Percentiles rank a stretch among this genome's conserved stretches.
Evolutionary conservation across 2,797 vertebrate species (phyloP).

Genomic region (Acrossocheilus fasciatus): DNA sequence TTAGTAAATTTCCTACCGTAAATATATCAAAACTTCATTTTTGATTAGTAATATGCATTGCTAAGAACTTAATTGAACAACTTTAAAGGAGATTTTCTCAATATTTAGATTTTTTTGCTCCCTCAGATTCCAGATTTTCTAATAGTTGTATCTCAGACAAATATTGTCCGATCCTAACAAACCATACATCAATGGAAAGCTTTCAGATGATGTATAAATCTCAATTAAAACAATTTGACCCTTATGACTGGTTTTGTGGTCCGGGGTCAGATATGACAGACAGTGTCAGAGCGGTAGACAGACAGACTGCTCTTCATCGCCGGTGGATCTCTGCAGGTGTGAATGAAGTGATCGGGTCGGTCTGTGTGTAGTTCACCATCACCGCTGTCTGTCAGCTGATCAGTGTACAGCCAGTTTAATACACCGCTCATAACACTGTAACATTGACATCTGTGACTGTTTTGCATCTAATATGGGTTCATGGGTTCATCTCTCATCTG

Average conservation of each 20-base stretch:
- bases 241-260: too few relatives aligned
- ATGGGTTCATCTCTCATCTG: background rate
- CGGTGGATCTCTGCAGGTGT: background rate
- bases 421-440: background rate
- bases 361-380: background rate
- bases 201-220: too few relatives aligned
- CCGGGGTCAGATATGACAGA: background rate
- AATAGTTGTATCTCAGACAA: too few relatives aligned
- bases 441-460: background rate
- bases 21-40: too few relatives aligned
- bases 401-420: background rate
- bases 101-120: too few relatives aligned
- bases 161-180: too few relatives aligned
- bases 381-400: background rate
- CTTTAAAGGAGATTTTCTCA: too few relatives aligned
- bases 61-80: too few relatives aligned
- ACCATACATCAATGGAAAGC: too few relatives aligned
- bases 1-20: rapidly evolving
- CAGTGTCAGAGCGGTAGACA: background rate
- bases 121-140: too few relatives aligned
- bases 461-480: background rate
- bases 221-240: too few relatives aligned
- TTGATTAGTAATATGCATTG: too few relatives aligned
- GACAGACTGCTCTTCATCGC: background rate
- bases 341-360: background rate